Evolutionary conservation across 2,888 invertebrate species (phyloP).

Genomic region (Volucella inflata): DNA sequence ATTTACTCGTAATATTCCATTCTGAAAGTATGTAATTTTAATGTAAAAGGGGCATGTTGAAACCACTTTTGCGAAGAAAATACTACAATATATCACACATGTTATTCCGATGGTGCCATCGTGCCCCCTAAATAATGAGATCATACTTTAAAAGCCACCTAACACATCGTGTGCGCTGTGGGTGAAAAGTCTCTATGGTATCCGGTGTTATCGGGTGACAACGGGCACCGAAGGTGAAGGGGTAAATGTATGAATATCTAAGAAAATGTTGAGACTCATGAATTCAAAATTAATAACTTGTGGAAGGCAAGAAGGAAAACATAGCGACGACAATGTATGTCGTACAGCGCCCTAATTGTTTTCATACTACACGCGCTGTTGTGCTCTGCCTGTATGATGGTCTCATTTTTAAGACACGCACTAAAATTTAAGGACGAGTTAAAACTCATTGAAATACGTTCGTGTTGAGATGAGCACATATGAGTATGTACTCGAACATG

Average conservation of each 20-base stretch:
- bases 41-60: constrained; percentile 4
- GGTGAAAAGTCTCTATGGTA: too few species aligned
- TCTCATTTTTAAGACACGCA: not conserved
- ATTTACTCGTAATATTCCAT: constrained; percentile 15
- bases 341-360: not conserved
- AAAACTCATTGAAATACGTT: too few species aligned
- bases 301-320: not conserved
- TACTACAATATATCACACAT: not conserved
- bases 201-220: too few species aligned
- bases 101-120: constrained; percentile 1
- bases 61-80: not conserved
- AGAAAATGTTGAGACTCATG: constrained; percentile 5
- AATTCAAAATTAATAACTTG: constrained; percentile 27
- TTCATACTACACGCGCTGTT: constrained; percentile 2
- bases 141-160: not conserved
- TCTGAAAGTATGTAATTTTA: constrained; percentile 18
- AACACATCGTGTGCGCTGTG: too few species aligned
- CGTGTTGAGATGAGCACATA: too few species aligned
- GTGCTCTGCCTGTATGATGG: not conserved
- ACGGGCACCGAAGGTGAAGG: not conserved
- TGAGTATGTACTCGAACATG: too few species aligned
- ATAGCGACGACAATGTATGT: not conserved
- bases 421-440: not conserved
- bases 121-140: not conserved
- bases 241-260: constrained; percentile 7